Evolutionary conservation across 1,140 invertebrate species (phyloP).

Genomic region (Drosophila bocki): DNA sequence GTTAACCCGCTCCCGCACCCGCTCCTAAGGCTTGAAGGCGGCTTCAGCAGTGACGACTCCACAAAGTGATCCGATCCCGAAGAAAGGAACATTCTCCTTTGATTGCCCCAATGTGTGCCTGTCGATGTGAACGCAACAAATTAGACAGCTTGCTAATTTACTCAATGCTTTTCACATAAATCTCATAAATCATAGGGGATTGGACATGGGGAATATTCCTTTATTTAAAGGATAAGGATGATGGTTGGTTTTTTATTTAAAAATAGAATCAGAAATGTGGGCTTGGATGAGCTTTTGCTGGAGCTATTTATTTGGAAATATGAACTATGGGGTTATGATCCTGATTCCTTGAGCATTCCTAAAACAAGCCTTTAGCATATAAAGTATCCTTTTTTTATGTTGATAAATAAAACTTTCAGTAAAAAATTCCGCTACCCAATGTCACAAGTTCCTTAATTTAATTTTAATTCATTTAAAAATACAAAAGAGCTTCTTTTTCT

Average conservation of each 20-base stretch:
- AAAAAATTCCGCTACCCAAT: too few species aligned
- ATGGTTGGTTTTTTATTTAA: background rate
- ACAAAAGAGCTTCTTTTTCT: background rate
- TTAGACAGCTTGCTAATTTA: constrained; percentile 52
- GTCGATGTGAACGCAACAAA: constrained; percentile 48
- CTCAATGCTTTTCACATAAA: constrained; percentile 32
- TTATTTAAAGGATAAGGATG: background rate
- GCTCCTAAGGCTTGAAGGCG: constrained; percentile 4
- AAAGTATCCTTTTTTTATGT: too few species aligned
- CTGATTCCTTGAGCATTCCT: too few species aligned
- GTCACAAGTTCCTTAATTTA: too few species aligned
- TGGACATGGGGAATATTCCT: background rate
- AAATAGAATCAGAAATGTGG: background rate
- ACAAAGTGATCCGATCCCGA: constrained; percentile 42
- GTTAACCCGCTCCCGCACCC: constrained; percentile 40
- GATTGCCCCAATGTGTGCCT: constrained; percentile 49
- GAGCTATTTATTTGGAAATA: background rate
- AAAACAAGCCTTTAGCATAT: too few species aligned
- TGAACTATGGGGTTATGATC: background rate
- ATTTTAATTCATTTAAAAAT: too few species aligned
- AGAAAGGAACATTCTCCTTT: constrained; percentile 46
- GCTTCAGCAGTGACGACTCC: constrained; percentile 31
- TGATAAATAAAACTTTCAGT: too few species aligned
- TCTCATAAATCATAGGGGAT: constrained; percentile 37
- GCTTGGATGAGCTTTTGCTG: too few species aligned